These are phyloP conservation scores for Pipistrellus kuhlii DNA, from an alignment of 2,797 vertebrate species.

Conservation along the genomic window DNA sequence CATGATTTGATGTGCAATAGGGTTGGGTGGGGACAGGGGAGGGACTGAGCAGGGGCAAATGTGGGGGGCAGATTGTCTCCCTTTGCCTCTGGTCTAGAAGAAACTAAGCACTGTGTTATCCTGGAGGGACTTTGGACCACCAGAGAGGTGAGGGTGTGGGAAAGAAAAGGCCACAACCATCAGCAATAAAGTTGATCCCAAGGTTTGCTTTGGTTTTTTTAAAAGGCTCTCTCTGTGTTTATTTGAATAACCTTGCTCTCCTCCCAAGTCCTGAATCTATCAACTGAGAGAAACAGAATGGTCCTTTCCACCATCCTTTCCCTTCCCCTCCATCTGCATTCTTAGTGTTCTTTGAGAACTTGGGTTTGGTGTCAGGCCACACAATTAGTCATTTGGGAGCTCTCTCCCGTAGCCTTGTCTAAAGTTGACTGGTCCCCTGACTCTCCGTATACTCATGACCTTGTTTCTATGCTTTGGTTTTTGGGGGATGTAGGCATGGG, in stretches of 20 bases:
- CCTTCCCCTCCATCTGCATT: not conserved
- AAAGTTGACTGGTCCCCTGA: not conserved
- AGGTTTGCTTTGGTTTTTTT: conserved; percentile 71
- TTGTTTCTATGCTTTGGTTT: conserved; percentile 6
- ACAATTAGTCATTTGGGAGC: not conserved
- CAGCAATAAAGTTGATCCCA: conserved; percentile 82
- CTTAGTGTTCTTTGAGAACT: not conserved
- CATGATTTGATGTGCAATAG: conserved; percentile 83
- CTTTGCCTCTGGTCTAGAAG: conserved; percentile 59
- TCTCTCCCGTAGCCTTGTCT: not conserved
- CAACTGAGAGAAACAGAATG: conserved; percentile 1
- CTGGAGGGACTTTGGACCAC: conserved; percentile 57
- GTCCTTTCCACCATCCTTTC: not conserved
- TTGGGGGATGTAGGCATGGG: not conserved
- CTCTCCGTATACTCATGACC: not conserved
- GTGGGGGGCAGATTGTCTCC: conserved; percentile 45
- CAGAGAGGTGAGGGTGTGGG: conserved; percentile 25
- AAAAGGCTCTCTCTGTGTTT: conserved; percentile 59
- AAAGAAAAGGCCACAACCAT: conserved; percentile 55
- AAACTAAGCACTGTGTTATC: conserved; percentile 73
- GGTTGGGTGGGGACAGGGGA: conserved; percentile 60
- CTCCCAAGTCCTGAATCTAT: not conserved
- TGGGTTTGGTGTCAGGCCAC: not conserved
- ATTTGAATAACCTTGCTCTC: not conserved
- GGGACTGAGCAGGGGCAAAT: not conserved